Evolutionary conservation across 2,113 vertebrate genomes (phyloP).

Genomic region (Dicentrarchus labrax): DNA sequence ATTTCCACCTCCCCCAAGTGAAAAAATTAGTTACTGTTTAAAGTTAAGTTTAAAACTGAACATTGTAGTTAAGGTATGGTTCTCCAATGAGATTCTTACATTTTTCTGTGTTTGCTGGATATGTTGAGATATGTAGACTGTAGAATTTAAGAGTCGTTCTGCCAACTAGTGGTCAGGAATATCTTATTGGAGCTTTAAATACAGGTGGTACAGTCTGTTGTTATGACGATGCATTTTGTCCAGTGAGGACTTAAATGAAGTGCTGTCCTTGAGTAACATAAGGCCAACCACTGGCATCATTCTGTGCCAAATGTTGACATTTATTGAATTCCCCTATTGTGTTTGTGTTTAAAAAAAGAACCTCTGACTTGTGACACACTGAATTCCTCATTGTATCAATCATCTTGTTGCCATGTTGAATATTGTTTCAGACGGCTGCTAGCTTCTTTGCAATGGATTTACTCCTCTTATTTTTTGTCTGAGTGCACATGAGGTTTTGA

Average conservation of each 20-base stretch:
- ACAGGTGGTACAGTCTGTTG: neutral
- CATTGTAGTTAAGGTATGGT: neutral
- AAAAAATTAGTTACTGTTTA: neutral
- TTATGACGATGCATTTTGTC: neutral
- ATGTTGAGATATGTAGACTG: neutral
- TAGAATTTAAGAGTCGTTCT: neutral
- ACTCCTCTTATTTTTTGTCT: neutral
- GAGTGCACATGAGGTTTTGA: conserved; percentile 22
- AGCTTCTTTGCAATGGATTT: neutral
- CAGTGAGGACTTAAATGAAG: neutral
- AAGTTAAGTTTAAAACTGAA: too few species aligned
- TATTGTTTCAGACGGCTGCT: neutral
- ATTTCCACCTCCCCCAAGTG: neutral
- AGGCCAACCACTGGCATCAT: neutral
- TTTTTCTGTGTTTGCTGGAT: neutral
- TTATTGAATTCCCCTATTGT: neutral
- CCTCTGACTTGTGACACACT: neutral
- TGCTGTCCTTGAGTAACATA: neutral
- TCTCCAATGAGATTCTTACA: too few species aligned
- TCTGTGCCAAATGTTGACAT: neutral
- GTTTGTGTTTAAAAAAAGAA: neutral
- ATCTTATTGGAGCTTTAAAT: neutral
- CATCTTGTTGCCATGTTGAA: neutral
- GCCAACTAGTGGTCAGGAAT: neutral
- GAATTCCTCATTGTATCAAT: neutral